phyloP scores from a whole-genome alignment of 2,797 vertebrate genomes.

The Enteromius treurensis region DNA sequence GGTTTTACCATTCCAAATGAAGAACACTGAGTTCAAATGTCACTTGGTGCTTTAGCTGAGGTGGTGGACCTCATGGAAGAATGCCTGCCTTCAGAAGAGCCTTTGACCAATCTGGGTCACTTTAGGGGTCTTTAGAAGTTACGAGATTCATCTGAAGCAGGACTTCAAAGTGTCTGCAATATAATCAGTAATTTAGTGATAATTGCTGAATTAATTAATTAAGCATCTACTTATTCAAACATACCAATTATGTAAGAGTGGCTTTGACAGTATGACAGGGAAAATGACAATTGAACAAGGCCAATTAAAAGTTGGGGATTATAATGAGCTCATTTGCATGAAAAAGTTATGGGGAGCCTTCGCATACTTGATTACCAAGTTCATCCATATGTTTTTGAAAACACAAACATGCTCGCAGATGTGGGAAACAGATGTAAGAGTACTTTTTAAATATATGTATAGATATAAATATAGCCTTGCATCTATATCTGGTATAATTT shows the following conservation, averaged over 20 bases:
- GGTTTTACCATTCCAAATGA: slow-evolving; percentile 23
- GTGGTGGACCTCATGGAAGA: slow-evolving; percentile 2
- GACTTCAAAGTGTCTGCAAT: neutral
- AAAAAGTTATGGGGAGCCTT: neutral
- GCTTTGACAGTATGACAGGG: slow-evolving; percentile 27
- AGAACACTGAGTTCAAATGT: slow-evolving; percentile 30
- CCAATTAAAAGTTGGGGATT: slow-evolving; percentile 20
- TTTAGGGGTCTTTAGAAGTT: slow-evolving; percentile 19
- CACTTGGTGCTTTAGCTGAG: slow-evolving; percentile 22
- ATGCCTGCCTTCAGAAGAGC: slow-evolving; percentile 5
- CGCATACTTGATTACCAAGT: neutral
- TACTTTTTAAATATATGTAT: neutral
- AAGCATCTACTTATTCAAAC: slow-evolving; percentile 17
- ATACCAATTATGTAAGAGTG: slow-evolving; percentile 12
- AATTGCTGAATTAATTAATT: slow-evolving; percentile 21
- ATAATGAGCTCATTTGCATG: slow-evolving; percentile 29
- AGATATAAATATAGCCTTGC: neutral
- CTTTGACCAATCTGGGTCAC: neutral
- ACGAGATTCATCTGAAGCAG: neutral
- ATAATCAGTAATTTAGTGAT: slow-evolving; percentile 4
- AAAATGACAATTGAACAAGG: slow-evolving; percentile 18
- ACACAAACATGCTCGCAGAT: neutral
- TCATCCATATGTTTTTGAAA: slow-evolving; percentile 22
- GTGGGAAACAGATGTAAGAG: slow-evolving; percentile 6
- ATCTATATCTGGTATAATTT: neutral